Evolutionary conservation across 2,888 invertebrate species (phyloP), one percentile per base, ranked within the genome.

Genomic region (Trissonchulus latispiculum): DNA sequence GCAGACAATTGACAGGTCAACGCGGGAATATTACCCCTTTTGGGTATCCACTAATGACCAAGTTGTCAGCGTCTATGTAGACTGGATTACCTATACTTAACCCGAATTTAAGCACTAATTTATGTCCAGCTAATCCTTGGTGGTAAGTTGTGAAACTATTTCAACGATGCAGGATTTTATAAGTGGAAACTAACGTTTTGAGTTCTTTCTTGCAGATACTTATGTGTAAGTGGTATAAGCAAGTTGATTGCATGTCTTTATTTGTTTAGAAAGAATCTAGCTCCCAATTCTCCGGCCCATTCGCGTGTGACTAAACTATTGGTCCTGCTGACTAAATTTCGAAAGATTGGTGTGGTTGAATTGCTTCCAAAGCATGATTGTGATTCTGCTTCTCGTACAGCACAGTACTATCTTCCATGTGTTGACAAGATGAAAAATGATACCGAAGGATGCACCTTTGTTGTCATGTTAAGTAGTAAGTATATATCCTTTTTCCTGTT

Each of bases 221-320:
- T n/a, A n/a, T n/a, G n/a, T n/a, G n/a, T n/a, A n/a, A n/a, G n/a
- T n/a, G n/a, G n/a, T n/a, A n/a, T n/a, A n/a, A n/a, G n/a, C n/a
- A n/a, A n/a, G n/a, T n/a, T n/a, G n/a, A n/a, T n/a, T n/a, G n/a
- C n/a, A n/a, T n/a, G n/a, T 66, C 28, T 66, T 31, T 15, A 33
- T 69, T 31, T n/a, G 8, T 72, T 72, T 33, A 72, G 68, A 36
- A 72, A 72, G 36, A 72, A 72, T 70, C 35, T 72, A 28, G 35
- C 29, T 8, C 68, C 72, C 15, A 71, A 70, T 71, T 72, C 72
- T 32, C n/a, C 35, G n/a, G 72, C 68, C 2, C 70, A 73, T 59
- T 28, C 36, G 2, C 37, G 70, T 3, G 73, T 73, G 48, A 73
- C 73, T n/a, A 73, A 73, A 31, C 28, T 73, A n/a, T 33, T 73